These are phyloP conservation scores for Argopecten irradians DNA, from an alignment of 1,140 invertebrate species.

Conservation along the genomic window DNA sequence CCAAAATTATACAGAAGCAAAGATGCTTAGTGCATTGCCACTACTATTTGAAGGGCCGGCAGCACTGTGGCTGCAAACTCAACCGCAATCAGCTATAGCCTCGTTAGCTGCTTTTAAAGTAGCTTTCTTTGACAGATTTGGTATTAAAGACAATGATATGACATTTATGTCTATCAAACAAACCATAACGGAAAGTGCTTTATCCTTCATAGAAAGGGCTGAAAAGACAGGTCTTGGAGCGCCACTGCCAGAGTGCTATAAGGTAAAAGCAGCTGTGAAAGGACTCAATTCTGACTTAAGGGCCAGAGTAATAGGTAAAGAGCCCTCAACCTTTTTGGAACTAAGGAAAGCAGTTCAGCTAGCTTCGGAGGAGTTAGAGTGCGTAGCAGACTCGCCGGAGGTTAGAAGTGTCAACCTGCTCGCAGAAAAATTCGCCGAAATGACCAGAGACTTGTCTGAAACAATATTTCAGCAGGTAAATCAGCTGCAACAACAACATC, in stretches of 20 bases:
- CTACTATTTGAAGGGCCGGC: neutral
- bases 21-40: neutral
- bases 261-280: neutral
- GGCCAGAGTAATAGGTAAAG: neutral
- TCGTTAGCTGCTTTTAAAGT: neutral
- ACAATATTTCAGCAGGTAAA: neutral
- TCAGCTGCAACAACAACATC: too few species aligned
- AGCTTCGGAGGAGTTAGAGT: neutral
- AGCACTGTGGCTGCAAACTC: neutral
- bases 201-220: neutral
- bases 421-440: neutral
- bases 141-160: neutral
- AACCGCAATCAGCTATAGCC: neutral
- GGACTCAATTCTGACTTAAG: neutral
- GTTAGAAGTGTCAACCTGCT: neutral
- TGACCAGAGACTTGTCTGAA: neutral
- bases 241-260: neutral
- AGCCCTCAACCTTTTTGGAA: neutral
- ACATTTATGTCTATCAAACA: slow-evolving; percentile 11
- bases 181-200: neutral
- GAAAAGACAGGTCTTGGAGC: neutral
- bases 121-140: neutral
- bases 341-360: neutral
- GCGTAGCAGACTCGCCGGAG: neutral
- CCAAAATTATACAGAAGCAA: neutral